phyloP scores from a whole-genome alignment of 2,797 vertebrate genomes.

The Numenius phaeopus region DNA sequence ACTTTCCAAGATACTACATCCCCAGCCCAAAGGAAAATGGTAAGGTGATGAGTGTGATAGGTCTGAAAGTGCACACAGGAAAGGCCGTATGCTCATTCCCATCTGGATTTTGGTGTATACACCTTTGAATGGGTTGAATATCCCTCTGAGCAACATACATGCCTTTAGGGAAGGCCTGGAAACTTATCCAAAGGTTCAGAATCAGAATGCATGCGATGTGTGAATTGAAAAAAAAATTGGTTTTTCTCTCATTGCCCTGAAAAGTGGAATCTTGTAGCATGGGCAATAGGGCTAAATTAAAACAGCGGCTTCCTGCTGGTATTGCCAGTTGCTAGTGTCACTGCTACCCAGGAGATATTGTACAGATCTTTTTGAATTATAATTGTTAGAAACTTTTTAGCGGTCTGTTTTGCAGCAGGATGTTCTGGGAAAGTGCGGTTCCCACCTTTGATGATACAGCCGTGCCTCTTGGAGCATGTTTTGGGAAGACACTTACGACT shows the following conservation, averaged over 20 bases:
- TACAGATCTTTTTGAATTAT: background rate
- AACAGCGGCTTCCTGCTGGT: background rate
- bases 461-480: rapidly evolving
- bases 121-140: background rate
- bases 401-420: background rate
- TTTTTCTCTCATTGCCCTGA: background rate
- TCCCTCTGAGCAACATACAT: background rate
- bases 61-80: background rate
- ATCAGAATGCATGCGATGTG: background rate
- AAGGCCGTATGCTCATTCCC: background rate
- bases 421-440: rapidly evolving
- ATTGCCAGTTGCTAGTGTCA: background rate
- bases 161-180: background rate
- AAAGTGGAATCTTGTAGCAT: background rate
- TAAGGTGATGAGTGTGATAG: background rate
- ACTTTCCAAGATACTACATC: background rate
- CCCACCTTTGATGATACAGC: background rate
- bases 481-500: background rate
- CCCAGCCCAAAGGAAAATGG: background rate
- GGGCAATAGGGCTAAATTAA: background rate
- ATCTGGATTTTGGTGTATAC: background rate
- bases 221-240: rapidly evolving
- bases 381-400: background rate
- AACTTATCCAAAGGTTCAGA: background rate
- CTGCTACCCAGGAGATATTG: rapidly evolving